Base-by-base conservation (phyloP, 1,140 invertebrate species). In the Whitmania pigra region DNA sequence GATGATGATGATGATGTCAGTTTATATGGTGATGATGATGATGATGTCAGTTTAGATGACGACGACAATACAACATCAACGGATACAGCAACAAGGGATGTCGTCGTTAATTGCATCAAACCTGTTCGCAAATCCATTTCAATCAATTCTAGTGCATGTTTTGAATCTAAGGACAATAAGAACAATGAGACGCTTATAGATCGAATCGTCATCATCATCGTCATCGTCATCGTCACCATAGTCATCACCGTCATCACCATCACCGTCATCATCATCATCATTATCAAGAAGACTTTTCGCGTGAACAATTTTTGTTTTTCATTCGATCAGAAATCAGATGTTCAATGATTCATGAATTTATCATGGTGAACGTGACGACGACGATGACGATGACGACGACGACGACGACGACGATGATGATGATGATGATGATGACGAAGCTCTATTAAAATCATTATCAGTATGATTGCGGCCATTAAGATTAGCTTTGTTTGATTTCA, bases 361-460 rank as follows among this genome's bases (percentile, higher is more conserved):
- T 57, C 2, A 57, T 57, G 20, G 22, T 63, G 22, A 63, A 11
- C 3, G 22, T 63, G 22, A 63, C 22, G 22, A 31, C 22, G 22
- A 25, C 18, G 22, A 63, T 17, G 22, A 63, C 29, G 22, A 31
- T 17, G 22, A 63, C 11, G 22, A 63, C 29, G 22, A 49, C 9
- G 43, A 63, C 11, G 22, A 18, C 22, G 22, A 63, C 22, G 11
- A n/a, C 22, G 22, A n/a, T 63, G 7, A 63, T 18, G 1, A 31
- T 15, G 9, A 25, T 17, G 22, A 63, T 17, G 22, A 63, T 17
- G 22, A 31, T 17, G 22, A 63, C 11, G 22, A 63, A 11, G 22
- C 2, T 25, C 57, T n/a, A 63, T 63, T 63, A n/a, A 63, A 63
- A 7, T 63, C 57, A n/a, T 63, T 13, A 63, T 63, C 29, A 31